These are phyloP conservation scores for Pseudopipra pipra DNA, from an alignment of 2,113 vertebrate genomes.

Conservation along the genomic window DNA sequence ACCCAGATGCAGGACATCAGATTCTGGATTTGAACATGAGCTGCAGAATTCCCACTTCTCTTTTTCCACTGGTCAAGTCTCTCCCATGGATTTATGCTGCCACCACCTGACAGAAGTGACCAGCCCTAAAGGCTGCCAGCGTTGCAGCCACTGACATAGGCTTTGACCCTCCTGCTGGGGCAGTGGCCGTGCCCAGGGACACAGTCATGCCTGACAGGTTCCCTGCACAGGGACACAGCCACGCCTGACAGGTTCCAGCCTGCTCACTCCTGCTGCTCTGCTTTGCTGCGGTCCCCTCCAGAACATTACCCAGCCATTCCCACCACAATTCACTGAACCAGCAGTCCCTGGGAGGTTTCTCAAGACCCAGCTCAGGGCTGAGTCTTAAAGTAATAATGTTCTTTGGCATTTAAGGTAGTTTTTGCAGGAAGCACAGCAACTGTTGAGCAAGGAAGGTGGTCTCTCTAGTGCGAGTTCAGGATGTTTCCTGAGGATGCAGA, in stretches of 20 bases:
- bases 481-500: conserved; percentile 45
- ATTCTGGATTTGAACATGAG: background rate
- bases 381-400: background rate
- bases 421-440: background rate
- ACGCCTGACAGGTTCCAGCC: too few species aligned
- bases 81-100: conserved; percentile 38
- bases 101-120: conserved; percentile 36
- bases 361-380: background rate
- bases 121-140: background rate
- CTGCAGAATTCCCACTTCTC: background rate
- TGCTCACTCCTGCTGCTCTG: background rate
- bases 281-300: background rate
- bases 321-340: background rate
- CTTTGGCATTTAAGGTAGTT: background rate
- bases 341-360: background rate
- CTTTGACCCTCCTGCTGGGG: accelerated
- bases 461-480: background rate
- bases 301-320: background rate
- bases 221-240: background rate
- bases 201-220: background rate
- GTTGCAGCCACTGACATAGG: background rate
- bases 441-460: background rate
- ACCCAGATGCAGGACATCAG: background rate
- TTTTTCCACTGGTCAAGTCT: background rate
- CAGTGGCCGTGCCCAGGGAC: background rate